Conservation (phyloP, 2,888 invertebrate species). For the Dicyrtomina minuta region DNA sequence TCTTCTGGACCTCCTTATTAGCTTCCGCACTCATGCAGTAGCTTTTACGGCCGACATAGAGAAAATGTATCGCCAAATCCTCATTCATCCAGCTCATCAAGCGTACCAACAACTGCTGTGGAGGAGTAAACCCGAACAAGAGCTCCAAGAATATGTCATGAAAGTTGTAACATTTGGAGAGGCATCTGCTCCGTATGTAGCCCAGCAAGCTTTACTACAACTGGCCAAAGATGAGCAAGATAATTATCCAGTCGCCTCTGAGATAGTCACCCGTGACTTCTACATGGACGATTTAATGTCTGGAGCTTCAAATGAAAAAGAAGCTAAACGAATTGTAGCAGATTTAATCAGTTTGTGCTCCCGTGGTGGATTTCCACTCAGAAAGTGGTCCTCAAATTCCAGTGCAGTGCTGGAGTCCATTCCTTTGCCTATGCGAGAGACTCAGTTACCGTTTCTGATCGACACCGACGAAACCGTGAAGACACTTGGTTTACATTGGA, state of each 20-base stretch:
- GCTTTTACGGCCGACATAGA: conserved; percentile 53
- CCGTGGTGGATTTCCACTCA: conserved; percentile 43
- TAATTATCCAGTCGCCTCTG: conserved; percentile 33
- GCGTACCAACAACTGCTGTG: conserved; percentile 56
- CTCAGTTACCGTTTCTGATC: background rate
- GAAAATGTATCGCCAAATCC: conserved; percentile 54
- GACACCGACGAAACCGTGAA: background rate
- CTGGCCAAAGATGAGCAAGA: conserved; percentile 49
- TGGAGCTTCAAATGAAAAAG: conserved; percentile 41
- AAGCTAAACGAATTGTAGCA: conserved; percentile 41
- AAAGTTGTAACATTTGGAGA: conserved; percentile 55
- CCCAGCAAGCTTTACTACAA: conserved; percentile 51
- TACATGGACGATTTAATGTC: conserved; percentile 55
- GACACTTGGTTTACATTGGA: conserved; percentile 29
- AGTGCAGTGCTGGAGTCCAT: conserved; percentile 1
- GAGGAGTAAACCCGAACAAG: conserved; percentile 48
- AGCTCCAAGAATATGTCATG: conserved; percentile 43
- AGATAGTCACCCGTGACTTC: conserved; percentile 36
- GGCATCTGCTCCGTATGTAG: conserved; percentile 53
- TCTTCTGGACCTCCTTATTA: conserved; percentile 48
- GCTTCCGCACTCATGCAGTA: conserved; percentile 51
- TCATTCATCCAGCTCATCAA: conserved; percentile 49
- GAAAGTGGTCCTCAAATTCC: conserved; percentile 52
- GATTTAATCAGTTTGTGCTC: background rate
- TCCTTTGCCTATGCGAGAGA: conserved; percentile 21